Base-by-base conservation (phyloP, 2,888 invertebrate genomes). In the Adelphocoris suturalis region DNA sequence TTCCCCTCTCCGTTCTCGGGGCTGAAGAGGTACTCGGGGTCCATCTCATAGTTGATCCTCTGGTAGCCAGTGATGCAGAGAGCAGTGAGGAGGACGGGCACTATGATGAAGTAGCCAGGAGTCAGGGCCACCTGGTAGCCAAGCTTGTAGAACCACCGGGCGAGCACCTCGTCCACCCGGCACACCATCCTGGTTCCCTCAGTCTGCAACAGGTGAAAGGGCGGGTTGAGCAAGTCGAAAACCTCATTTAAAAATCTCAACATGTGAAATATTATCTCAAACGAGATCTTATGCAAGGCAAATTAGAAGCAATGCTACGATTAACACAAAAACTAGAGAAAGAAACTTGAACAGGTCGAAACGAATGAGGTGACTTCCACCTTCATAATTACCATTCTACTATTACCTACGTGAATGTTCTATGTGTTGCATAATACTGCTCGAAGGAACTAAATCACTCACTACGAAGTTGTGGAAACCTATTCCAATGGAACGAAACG, bases 11-110 rank as follows among this genome's bases (percentile, higher is more conserved):
- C 98, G 92, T 97, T 96, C 91, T 97, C 95, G 0, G 98, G 98
- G 57, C 97, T 97, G 94, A 98, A 98, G 23, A 98, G 95, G 94
- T 98, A 98, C 93, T 98, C 98, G 0, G 98, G 98, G 93, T 98
- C 98, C 94, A 98, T 98, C 94, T 98, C 97, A 94, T 97, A 98
- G 93, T 96, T 94, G 90, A 98, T 95, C 93, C 95, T 95, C 94
- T 98, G 98, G 94, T 97, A 97, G 27, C 98, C 98, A 37, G 98
- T 98, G 93, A 97, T 95, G 93, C 97, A 97, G 87, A 98, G 95
- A 90, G 96, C 93, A 0, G 97, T 96, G 89, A 98, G 94, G 84
- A 98, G 95, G 57, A 98, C 93, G n/a, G 98, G 98, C 89, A 98
- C 95, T 92, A 98, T 96, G 92, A 98, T 95, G 94, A 98, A 98